Evolutionary conservation across 2,888 invertebrate species (phyloP).

Genomic region (Eurytoma californica): DNA sequence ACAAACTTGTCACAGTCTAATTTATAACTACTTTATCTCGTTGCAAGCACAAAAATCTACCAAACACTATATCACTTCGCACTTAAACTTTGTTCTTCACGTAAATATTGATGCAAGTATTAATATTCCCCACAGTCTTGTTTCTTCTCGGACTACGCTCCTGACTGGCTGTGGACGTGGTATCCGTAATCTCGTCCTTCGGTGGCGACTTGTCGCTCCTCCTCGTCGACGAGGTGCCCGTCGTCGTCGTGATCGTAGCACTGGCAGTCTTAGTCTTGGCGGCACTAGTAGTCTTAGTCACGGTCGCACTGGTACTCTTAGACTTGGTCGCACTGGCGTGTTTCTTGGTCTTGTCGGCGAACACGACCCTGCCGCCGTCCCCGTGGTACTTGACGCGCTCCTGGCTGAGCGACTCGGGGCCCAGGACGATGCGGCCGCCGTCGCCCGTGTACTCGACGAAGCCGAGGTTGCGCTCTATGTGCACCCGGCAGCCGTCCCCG

Average conservation of each 20-base stretch:
- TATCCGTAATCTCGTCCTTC: not conserved
- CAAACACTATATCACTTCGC: slow-evolving; percentile 2
- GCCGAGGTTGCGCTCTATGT: slow-evolving; percentile 64
- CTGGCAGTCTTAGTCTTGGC: not conserved
- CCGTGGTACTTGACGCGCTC: slow-evolving; percentile 65
- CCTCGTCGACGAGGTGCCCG: not conserved
- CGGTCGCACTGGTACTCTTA: not conserved
- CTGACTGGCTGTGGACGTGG: not conserved
- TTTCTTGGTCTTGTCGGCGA: not conserved
- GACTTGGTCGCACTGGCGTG: not conserved
- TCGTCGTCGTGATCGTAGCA: not conserved
- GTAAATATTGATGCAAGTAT: slow-evolving; percentile 11
- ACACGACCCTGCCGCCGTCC: slow-evolving; percentile 61
- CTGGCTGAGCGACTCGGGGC: slow-evolving; percentile 57
- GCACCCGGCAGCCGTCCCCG: slow-evolving; percentile 69
- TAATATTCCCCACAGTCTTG: not conserved
- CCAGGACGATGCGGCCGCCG: slow-evolving; percentile 66
- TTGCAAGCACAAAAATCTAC: too few species aligned
- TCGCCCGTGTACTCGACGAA: slow-evolving; percentile 68
- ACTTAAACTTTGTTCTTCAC: slow-evolving; percentile 12
- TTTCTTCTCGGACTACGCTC: not conserved
- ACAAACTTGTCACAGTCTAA: too few species aligned
- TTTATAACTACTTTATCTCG: too few species aligned
- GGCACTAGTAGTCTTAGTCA: not conserved
- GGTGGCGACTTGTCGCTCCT: not conserved